Conservation (phyloP, 2,113 vertebrate genomes). For the Hippoglossus stenolepis region DNA sequence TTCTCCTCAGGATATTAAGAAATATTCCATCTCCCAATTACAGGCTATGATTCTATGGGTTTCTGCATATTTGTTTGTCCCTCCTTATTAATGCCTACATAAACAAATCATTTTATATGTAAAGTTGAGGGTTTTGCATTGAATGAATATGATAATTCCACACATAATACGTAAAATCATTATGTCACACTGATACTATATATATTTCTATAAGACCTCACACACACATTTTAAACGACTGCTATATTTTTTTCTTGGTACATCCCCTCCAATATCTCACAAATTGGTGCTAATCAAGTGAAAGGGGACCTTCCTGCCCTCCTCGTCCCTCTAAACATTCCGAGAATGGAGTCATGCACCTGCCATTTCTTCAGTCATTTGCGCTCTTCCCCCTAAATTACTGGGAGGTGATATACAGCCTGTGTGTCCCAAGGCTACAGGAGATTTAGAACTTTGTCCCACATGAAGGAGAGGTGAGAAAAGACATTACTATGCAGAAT, state of each 20-base stretch:
- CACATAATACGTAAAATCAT: slow-evolving; percentile 7
- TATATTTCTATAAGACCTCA: slow-evolving; percentile 10
- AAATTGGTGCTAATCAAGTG: slow-evolving; percentile 62
- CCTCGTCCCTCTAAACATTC: slow-evolving; percentile 65
- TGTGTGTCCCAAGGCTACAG: slow-evolving; percentile 77
- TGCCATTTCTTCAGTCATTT: slow-evolving; percentile 68
- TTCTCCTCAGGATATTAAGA: slow-evolving; percentile 41
- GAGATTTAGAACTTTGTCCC: slow-evolving; percentile 84
- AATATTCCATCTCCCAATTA: slow-evolving; percentile 23
- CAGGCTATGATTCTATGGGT: slow-evolving; percentile 11
- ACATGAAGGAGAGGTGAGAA: slow-evolving; percentile 82
- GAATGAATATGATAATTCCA: slow-evolving; percentile 16
- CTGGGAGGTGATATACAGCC: slow-evolving; percentile 77
- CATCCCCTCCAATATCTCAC: slow-evolving; percentile 45
- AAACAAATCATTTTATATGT: slow-evolving; percentile 19
- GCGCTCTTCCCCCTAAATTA: slow-evolving; percentile 78
- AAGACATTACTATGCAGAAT: slow-evolving; percentile 84
- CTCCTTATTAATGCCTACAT: slow-evolving; percentile 21
- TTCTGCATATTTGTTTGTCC: slow-evolving; percentile 13
- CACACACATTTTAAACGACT: slow-evolving; percentile 14
- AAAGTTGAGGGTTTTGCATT: slow-evolving; percentile 5
- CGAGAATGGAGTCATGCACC: slow-evolving; percentile 65
- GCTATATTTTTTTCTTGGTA: slow-evolving; percentile 29
- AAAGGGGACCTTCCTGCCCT: slow-evolving; percentile 56
- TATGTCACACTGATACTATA: neutral